Conservation (phyloP, 2,113 vertebrate genomes). For the Chamaea fasciata region DNA sequence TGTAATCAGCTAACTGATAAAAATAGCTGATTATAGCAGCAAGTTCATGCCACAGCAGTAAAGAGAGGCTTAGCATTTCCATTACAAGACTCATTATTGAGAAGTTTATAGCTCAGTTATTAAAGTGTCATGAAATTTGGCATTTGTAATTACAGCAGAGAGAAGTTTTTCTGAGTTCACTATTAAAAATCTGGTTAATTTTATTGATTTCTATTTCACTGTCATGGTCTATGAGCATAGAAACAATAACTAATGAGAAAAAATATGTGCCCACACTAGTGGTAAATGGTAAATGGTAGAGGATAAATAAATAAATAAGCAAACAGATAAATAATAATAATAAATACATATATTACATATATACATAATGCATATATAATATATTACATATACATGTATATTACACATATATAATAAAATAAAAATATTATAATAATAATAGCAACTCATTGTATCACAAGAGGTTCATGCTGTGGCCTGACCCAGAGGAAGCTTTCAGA, state of each 20-base stretch:
- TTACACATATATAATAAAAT: no score
- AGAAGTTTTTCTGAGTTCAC: background rate
- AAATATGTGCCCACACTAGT: background rate
- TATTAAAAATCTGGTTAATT: slow-evolving; percentile 11
- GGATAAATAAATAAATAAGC: no score
- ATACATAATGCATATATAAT: no score
- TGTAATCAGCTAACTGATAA: slow-evolving; percentile 80
- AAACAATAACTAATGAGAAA: background rate
- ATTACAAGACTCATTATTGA: slow-evolving; percentile 63
- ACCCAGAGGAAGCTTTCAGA: background rate
- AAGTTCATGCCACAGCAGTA: slow-evolving; percentile 29
- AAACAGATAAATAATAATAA: no score
- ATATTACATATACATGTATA: no score
- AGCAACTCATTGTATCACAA: background rate
- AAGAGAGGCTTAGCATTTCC: slow-evolving; percentile 51
- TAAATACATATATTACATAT: no score
- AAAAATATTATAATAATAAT: no score
- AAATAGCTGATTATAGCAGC: slow-evolving; percentile 61
- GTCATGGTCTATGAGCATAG: background rate
- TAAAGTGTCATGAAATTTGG: slow-evolving; percentile 37
- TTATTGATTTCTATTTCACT: slow-evolving; percentile 9
- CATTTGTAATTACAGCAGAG: background rate
- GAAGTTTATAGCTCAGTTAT: slow-evolving; percentile 54
- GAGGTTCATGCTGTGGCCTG: background rate
- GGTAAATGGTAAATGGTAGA: background rate